Evolutionary conservation across 2,797 vertebrate genomes (phyloP).

Genomic region (Mus minutoides): DNA sequence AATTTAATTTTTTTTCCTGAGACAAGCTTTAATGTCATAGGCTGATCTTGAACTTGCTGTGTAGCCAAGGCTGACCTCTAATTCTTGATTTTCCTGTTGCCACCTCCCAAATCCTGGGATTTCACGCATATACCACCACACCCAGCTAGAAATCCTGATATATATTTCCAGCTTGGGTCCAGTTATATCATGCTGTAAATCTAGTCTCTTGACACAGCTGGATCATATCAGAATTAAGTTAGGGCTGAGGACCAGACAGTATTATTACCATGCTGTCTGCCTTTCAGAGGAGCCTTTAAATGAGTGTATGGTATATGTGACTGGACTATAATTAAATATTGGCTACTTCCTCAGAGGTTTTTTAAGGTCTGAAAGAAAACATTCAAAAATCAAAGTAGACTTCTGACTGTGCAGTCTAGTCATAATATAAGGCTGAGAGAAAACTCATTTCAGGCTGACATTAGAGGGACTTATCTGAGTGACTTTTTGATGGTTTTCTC

Average conservation of each 20-base stretch:
- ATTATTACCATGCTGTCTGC: not conserved
- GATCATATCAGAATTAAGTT: not conserved
- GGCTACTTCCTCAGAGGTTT: slow-evolving; percentile 10
- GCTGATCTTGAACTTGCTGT: not conserved
- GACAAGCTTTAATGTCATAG: not conserved
- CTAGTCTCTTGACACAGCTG: not conserved
- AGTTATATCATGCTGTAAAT: not conserved
- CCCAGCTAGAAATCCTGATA: not conserved
- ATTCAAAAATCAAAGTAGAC: not conserved
- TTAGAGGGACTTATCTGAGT: not conserved
- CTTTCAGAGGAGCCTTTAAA: slow-evolving; percentile 1
- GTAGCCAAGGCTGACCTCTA: not conserved
- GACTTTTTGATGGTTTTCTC: not conserved
- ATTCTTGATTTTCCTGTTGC: not conserved
- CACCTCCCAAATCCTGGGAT: not conserved
- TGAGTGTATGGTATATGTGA: not conserved
- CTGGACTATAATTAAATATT: not conserved
- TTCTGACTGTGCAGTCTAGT: slow-evolving; percentile 45
- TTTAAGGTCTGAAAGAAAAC: slow-evolving; percentile 47
- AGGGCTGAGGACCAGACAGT: not conserved
- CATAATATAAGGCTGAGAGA: slow-evolving; percentile 34
- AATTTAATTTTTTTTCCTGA: not conserved
- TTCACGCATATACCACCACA: not conserved
- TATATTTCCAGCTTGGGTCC: not conserved
- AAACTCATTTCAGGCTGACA: slow-evolving; percentile 2